Evolutionary conservation across 2,888 invertebrate species (phyloP), one percentile per base, ranked within the genome.

Genomic region (Lasioglossum malachurum): DNA sequence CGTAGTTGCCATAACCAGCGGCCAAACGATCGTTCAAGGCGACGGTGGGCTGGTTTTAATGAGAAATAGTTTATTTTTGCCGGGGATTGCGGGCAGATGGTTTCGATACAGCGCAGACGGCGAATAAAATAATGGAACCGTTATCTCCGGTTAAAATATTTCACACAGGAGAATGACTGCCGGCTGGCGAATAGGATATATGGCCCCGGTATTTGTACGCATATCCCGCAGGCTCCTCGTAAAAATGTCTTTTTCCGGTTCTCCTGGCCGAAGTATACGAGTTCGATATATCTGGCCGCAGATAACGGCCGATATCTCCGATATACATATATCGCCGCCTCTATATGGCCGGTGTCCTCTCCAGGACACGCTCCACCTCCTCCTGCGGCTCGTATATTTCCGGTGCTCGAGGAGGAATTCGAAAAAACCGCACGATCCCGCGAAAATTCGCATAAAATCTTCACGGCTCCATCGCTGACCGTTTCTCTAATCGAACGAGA

Each of bases 281-380:
- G 88, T 83, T 82, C 88, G 87, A 88, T 90, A 84, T 90, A 90
- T 90, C 90, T 90, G 87, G 89, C 86, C 79, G 91, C 84, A 93
- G 95, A 95, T 94, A 95, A 94, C 94, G 92, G 93, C 93, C 93
- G 94, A 95, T 94, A 95, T 94, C 94, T 92, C 93, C 93, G 94
- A 94, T 94, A 94, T 87, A 87, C 94, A 94, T 94, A 87, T 94
- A 94, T 94, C 94, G 94, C 92, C 83, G 88, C 89, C 92, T 91
- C 91, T 82, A 77, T 83, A 83, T 81, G 87, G 74, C 86, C n/a
- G 73, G 60, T 81, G 76, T 86, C 86, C 87, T 79, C 81, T 75
- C 78, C 67, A 75, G 78, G 53, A 64, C 64, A 31, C 64, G 64
- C 31, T 69, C 78, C 86, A 77, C 82, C 74, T 74, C 60, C 73